Base-by-base conservation (phyloP, 2,113 vertebrate genomes). In the Thalassarche chlororhynchos region DNA sequence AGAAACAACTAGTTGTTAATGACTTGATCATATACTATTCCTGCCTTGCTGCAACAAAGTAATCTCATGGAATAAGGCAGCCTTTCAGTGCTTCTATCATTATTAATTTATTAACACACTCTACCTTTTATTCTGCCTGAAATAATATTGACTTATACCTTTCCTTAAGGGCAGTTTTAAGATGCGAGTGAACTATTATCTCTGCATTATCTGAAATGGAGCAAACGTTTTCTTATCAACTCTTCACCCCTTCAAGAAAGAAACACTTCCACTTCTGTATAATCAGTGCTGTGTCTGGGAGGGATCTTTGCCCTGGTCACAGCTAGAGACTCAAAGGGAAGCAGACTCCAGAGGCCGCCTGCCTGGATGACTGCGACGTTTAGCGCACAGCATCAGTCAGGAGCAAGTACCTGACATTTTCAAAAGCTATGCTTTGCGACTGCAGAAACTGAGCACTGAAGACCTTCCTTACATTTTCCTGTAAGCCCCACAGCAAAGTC, bases 131-230 rank as follows among this genome's bases (percentile, higher is more conserved):
- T 87, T 75, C 61, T 76, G 44, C 77, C 78, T 89, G 84, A 78
- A 91, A 79, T 84, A 91, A 92, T 65, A 96, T 47, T 68, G 91
- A 96, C 74, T 89, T 74, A 46, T 3, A 78, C 51, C 47, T 89
- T 76, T 76, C 94, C 93, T 94, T 87, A 34, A 91, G 87, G 91
- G 52, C 55, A 55, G 69, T 29, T 80, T 51, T 40, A 79, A 54
- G 89, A 47, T 60, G 57, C 0, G 3, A 81, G 57, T 8, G 40
- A 90, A 25, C 66, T 38, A 57, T 83, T 72, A 44, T 40, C 74
- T 64, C 72, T 64, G 57, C 44, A 44, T 55, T 32, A 85, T 15
- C 68, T 84, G 87, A 84, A 91, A 89, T 4, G 12, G 42, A 81
- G n/a, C 23, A 78, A 89, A 84, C 1, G 0, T 60, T 65, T 76